These are phyloP conservation scores for Myotis lucifugus DNA, from an alignment of 2,113 vertebrate species.

Conservation along the genomic window DNA sequence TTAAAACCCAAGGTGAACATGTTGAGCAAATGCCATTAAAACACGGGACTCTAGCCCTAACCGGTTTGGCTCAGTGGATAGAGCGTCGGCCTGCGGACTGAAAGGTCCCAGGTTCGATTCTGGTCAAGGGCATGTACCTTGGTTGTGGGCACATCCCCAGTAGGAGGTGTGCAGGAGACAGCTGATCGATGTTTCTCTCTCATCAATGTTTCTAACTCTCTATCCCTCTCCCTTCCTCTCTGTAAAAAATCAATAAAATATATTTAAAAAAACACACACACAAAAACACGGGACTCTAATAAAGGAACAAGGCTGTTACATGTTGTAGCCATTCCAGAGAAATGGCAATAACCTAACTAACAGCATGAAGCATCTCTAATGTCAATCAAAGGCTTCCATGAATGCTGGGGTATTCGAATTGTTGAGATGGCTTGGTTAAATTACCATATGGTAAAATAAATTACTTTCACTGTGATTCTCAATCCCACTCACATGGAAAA, in stretches of 20 bases:
- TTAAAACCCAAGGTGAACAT: neutral
- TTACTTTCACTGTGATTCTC: neutral
- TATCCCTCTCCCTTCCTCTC: too few species aligned
- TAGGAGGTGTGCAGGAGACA: too few species aligned
- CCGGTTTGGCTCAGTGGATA: too few species aligned
- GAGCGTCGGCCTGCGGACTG: too few species aligned
- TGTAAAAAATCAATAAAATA: too few species aligned
- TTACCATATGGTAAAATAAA: neutral
- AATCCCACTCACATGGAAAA: neutral
- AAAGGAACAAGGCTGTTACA: slow-evolving; percentile 51
- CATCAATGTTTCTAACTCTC: too few species aligned
- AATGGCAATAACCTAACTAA: slow-evolving; percentile 83
- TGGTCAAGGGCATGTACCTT: too few species aligned
- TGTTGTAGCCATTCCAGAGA: slow-evolving; percentile 86
- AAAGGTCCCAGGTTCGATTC: too few species aligned
- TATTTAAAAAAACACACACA: too few species aligned
- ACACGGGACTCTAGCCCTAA: neutral
- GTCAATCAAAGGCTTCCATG: neutral
- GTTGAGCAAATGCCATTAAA: neutral
- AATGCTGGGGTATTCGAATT: neutral
- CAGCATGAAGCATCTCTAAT: neutral
- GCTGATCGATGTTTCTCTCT: too few species aligned
- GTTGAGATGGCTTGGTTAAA: neutral
- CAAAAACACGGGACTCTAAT: slow-evolving; percentile 76
- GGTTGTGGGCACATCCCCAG: too few species aligned